A percentile compares a stretch with the other conserved stretches of the same genome.
phyloP scores from a whole-genome alignment of 2,888 invertebrate genomes.

The Pyralis farinalis region DNA sequence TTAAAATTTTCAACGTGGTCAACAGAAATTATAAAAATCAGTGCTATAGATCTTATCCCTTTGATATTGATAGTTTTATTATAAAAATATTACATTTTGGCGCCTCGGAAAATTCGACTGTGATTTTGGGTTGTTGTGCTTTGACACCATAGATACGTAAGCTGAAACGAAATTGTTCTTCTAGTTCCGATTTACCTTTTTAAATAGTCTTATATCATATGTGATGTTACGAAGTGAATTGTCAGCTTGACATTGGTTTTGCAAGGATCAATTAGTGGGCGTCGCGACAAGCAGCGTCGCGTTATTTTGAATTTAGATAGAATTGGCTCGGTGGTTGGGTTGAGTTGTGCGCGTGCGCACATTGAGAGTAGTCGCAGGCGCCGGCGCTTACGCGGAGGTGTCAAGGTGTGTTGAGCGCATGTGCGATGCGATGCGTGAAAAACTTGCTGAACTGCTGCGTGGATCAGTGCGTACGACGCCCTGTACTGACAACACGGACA shows the following conservation, averaged over 20 bases:
- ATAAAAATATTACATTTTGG: not conserved
- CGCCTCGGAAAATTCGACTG: slow-evolving; percentile 2
- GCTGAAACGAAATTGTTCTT: too few species aligned
- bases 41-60: not conserved
- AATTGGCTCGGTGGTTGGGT: slow-evolving; percentile 26
- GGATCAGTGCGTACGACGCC: slow-evolving; percentile 53
- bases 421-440: slow-evolving; percentile 76
- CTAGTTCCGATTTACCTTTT: too few species aligned
- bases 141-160: not conserved
- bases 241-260: slow-evolving; percentile 29
- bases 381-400: slow-evolving; percentile 33
- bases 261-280: slow-evolving; percentile 24
- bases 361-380: slow-evolving; percentile 40
- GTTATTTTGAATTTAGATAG: slow-evolving; percentile 35
- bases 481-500: slow-evolving; percentile 46
- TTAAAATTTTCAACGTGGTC: not conserved
- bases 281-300: slow-evolving; percentile 27
- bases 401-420: slow-evolving; percentile 39
- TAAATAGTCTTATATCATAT: not conserved
- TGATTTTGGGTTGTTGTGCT: slow-evolving; percentile 17
- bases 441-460: slow-evolving; percentile 62
- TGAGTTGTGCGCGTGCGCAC: slow-evolving; percentile 23
- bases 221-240: slow-evolving; percentile 22
- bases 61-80: not conserved
- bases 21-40: slow-evolving; percentile 4